Percentiles rank a stretch among this genome's conserved stretches.
Evolutionary conservation across 2,888 invertebrate genomes (phyloP).

Genomic region (Caenorhabditis zanzibari): DNA sequence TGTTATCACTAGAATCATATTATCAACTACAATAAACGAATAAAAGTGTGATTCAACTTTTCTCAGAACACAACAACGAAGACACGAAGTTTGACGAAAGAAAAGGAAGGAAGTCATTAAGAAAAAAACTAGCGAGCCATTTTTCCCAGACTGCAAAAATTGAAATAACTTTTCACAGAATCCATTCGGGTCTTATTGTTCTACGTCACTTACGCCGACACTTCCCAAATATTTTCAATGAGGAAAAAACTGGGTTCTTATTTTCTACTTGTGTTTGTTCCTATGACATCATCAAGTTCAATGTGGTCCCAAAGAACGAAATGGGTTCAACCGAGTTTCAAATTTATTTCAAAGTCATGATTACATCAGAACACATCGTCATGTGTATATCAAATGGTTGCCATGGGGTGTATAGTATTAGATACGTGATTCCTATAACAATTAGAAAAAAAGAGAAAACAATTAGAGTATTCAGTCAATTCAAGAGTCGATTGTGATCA

Average conservation of each 20-base stretch:
- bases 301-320: not conserved
- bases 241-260: slow-evolving; percentile 5
- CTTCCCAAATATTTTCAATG: slow-evolving; percentile 32
- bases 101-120: slow-evolving; percentile 58
- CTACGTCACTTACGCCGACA: slow-evolving; percentile 12
- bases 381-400: slow-evolving; percentile 39
- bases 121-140: not conserved
- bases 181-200: slow-evolving; percentile 29
- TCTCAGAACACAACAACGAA: slow-evolving; percentile 7
- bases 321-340: slow-evolving; percentile 32
- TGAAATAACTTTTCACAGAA: slow-evolving; percentile 36
- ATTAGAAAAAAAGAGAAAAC: slow-evolving; percentile 27
- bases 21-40: not conserved
- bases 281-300: slow-evolving; percentile 12
- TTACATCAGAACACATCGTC: slow-evolving; percentile 48
- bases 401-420: slow-evolving; percentile 43
- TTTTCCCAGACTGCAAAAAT: slow-evolving; percentile 53
- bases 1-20: not conserved
- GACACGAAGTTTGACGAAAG: slow-evolving; percentile 5
- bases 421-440: slow-evolving; percentile 59
- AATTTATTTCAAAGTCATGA: slow-evolving; percentile 57
- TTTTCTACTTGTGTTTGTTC: slow-evolving; percentile 27
- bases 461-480: slow-evolving; percentile 13
- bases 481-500: slow-evolving; percentile 98
- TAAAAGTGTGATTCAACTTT: slow-evolving; percentile 6